phyloP scores from a whole-genome alignment of 2,888 invertebrate genomes.

The Drosophila recens region DNA sequence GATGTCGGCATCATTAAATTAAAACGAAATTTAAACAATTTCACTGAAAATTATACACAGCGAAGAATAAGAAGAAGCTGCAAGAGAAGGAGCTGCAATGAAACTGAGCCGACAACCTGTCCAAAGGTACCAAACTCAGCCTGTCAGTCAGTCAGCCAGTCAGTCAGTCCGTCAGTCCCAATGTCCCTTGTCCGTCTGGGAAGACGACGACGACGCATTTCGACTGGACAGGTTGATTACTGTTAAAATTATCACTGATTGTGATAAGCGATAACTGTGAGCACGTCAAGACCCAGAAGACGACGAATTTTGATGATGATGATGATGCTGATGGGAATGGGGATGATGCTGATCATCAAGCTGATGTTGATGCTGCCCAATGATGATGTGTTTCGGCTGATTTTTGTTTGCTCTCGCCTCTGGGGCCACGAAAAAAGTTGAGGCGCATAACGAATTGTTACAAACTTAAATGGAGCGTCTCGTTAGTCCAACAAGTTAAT shows the following conservation, averaged over 20 bases:
- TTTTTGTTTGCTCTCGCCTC: conserved; percentile 47
- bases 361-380: conserved; percentile 30
- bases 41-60: conserved; percentile 79
- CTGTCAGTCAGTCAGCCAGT: conserved; percentile 46
- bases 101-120: conserved; percentile 54
- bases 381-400: conserved; percentile 54
- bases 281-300: conserved; percentile 69
- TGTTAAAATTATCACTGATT: conserved; percentile 82
- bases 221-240: conserved; percentile 80
- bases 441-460: conserved; percentile 81
- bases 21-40: conserved; percentile 82
- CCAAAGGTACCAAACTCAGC: conserved; percentile 42
- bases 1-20: conserved; percentile 79
- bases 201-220: conserved; percentile 59
- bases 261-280: conserved; percentile 82
- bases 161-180: conserved; percentile 37
- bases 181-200: conserved; percentile 46
- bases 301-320: conserved; percentile 66
- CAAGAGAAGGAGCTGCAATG: conserved; percentile 36
- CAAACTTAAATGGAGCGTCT: conserved; percentile 79
- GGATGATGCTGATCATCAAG: conserved; percentile 37
- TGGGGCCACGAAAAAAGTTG: conserved; percentile 37
- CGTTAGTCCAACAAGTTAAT: conserved; percentile 80
- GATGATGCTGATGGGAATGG: conserved; percentile 29
- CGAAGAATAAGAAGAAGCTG: conserved; percentile 53